These are phyloP conservation scores for Poeciliopsis retropinna DNA, from an alignment of 2,113 vertebrate genomes.

Conservation along the genomic window DNA sequence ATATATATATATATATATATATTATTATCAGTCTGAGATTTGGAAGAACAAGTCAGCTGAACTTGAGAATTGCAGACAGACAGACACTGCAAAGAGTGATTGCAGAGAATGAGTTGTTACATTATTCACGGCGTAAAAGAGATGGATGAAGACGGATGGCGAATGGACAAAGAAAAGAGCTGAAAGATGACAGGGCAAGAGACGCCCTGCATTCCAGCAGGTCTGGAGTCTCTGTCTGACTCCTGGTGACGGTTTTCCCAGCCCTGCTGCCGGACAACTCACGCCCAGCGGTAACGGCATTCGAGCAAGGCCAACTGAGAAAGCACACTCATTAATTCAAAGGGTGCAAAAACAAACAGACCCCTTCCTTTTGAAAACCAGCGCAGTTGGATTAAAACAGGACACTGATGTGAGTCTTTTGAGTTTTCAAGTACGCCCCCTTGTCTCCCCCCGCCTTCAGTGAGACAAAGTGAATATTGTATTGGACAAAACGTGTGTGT, in stretches of 20 bases:
- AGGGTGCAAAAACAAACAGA: conserved; percentile 70
- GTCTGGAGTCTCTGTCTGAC: conserved; percentile 28
- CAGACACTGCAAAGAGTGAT: conserved; percentile 6
- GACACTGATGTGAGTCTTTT: conserved; percentile 27
- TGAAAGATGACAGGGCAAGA: conserved; percentile 46
- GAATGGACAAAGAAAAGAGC: conserved; percentile 34
- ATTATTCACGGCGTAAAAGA: conserved; percentile 20
- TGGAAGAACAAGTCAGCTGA: conserved; percentile 47
- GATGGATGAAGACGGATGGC: conserved; percentile 31
- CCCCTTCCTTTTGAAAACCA: conserved; percentile 37
- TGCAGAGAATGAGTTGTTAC: conserved; percentile 12
- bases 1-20: too few species aligned
- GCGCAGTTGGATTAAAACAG: conserved; percentile 53
- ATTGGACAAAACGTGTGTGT: conserved; percentile 18
- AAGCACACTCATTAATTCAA: conserved; percentile 72
- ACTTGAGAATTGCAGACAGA: conserved; percentile 15
- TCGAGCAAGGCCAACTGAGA: conserved; percentile 49
- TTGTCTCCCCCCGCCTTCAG: conserved; percentile 2
- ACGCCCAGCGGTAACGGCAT: conserved; percentile 38
- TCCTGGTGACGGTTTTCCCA: conserved; percentile 57
- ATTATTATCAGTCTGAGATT: too few species aligned
- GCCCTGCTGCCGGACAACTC: conserved; percentile 51
- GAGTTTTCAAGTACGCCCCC: conserved; percentile 45
- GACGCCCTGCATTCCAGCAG: conserved; percentile 47
- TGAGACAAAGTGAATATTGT: conserved; percentile 57